These are phyloP conservation scores for Heliopora coerulea DNA, from an alignment of 92 coral and sea anemone species.

Conservation along the genomic window DNA sequence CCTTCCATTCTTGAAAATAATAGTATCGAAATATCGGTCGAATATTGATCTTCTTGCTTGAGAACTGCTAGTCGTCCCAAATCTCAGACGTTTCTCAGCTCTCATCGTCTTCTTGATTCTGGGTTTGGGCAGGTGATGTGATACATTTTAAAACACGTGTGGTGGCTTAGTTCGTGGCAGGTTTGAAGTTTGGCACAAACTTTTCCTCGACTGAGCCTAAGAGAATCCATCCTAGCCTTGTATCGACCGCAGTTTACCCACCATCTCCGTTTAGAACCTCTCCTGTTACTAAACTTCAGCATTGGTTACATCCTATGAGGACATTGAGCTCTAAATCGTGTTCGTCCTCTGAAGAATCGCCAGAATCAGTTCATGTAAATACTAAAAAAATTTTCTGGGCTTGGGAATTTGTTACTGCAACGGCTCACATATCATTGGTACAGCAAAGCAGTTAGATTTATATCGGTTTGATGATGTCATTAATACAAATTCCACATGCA, in stretches of 20 bases:
- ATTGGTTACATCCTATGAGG: constrained; percentile 51
- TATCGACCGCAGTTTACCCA: constrained; percentile 52
- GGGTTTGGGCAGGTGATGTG: neutral
- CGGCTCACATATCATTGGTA: constrained; percentile 42
- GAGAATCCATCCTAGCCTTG: constrained; percentile 47
- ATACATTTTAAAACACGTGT: constrained; percentile 1
- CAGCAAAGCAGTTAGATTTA: constrained; percentile 38
- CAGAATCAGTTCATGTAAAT: neutral
- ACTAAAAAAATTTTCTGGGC: neutral
- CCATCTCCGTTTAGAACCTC: constrained; percentile 16
- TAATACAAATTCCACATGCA: constrained; percentile 25
- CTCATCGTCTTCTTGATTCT: neutral
- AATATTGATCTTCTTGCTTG: constrained; percentile 12
- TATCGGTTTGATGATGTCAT: neutral
- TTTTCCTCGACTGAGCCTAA: constrained; percentile 39
- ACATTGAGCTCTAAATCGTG: constrained; percentile 34
- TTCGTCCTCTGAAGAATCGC: neutral
- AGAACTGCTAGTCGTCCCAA: constrained; percentile 36
- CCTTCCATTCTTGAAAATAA: constrained; percentile 37
- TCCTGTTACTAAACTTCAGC: constrained; percentile 50
- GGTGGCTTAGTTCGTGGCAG: neutral
- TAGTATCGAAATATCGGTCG: neutral
- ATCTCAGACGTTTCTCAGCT: constrained; percentile 21
- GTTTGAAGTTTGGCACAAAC: neutral
- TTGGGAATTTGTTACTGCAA: constrained; percentile 18